Conservation (phyloP, 1,140 invertebrate genomes). For the Zaprionus lachaisei region DNA sequence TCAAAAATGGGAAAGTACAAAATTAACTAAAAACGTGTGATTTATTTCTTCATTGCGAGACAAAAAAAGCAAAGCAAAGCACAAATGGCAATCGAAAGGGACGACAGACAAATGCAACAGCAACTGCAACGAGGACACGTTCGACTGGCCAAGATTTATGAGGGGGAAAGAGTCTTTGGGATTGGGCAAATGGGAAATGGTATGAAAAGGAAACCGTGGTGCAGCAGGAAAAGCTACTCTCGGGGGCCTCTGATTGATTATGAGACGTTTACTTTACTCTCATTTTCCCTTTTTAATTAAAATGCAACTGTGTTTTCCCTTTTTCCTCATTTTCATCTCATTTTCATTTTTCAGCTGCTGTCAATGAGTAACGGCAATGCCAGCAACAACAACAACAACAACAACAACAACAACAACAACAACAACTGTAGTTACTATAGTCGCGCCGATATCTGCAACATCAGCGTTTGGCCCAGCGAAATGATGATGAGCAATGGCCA, state of each 20-base stretch:
- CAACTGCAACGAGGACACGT: slow-evolving; percentile 40
- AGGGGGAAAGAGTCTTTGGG: not conserved
- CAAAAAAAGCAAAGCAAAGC: slow-evolving; percentile 33
- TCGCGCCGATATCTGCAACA: slow-evolving; percentile 76
- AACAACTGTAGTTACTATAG: slow-evolving; percentile 59
- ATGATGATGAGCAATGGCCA: slow-evolving; percentile 12
- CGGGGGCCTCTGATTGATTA: slow-evolving; percentile 45
- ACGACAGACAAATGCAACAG: slow-evolving; percentile 24
- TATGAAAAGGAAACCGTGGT: slow-evolving; percentile 17
- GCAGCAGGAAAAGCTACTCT: slow-evolving; percentile 34
- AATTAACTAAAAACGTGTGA: slow-evolving; percentile 79
- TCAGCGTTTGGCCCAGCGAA: slow-evolving; percentile 61
- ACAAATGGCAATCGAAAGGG: slow-evolving; percentile 64
- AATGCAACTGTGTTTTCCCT: slow-evolving; percentile 9
- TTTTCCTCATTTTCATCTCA: slow-evolving; percentile 16
- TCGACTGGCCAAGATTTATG: slow-evolving; percentile 47
- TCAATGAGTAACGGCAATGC: slow-evolving; percentile 21
- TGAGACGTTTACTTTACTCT: slow-evolving; percentile 33
- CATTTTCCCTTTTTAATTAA: slow-evolving; percentile 47
- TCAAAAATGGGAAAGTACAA: slow-evolving; percentile 80
- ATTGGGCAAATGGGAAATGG: slow-evolving; percentile 1
- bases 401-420: slow-evolving; percentile 33
- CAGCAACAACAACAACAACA: slow-evolving; percentile 36
- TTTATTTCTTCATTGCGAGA: slow-evolving; percentile 75
- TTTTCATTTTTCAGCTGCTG: slow-evolving; percentile 25